Evolutionary conservation across 2,797 vertebrate species (phyloP).

Genomic region (Acestrorhynchus altus): DNA sequence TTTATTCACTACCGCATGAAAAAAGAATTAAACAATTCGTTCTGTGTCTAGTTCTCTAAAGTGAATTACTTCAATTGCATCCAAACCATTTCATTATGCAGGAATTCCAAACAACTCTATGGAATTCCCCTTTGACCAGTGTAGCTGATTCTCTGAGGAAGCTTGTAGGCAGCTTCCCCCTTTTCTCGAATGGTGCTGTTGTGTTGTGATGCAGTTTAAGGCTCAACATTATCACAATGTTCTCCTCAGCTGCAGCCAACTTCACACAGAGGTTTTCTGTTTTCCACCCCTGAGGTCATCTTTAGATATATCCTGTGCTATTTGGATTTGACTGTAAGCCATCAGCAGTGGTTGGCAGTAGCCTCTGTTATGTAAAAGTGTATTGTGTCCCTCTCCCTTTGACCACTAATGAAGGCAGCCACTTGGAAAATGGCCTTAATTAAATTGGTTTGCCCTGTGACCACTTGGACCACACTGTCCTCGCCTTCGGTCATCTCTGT

Average conservation of each 20-base stretch:
- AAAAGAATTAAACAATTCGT: too few relatives aligned
- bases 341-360: slow-evolving; percentile 56
- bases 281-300: slow-evolving; percentile 11
- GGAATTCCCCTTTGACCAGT: too few relatives aligned
- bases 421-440: slow-evolving; percentile 64
- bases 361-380: slow-evolving; percentile 70
- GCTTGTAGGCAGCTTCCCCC: background rate
- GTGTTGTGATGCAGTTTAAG: background rate
- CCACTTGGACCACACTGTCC: slow-evolving; percentile 38
- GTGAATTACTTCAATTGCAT: too few relatives aligned
- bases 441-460: slow-evolving; percentile 62
- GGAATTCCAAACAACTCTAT: too few relatives aligned
- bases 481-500: slow-evolving; percentile 21
- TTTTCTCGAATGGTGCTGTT: background rate
- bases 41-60: too few relatives aligned
- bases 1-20: too few relatives aligned
- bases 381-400: slow-evolving; percentile 66
- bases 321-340: slow-evolving; percentile 35
- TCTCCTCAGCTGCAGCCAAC: background rate
- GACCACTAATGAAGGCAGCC: slow-evolving; percentile 68
- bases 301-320: slow-evolving; percentile 28
- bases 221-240: background rate
- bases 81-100: too few relatives aligned
- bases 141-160: background rate
- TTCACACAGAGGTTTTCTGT: background rate